Evolutionary conservation across 2,113 vertebrate species (phyloP).

Genomic region (Raphicerus campestris): DNA sequence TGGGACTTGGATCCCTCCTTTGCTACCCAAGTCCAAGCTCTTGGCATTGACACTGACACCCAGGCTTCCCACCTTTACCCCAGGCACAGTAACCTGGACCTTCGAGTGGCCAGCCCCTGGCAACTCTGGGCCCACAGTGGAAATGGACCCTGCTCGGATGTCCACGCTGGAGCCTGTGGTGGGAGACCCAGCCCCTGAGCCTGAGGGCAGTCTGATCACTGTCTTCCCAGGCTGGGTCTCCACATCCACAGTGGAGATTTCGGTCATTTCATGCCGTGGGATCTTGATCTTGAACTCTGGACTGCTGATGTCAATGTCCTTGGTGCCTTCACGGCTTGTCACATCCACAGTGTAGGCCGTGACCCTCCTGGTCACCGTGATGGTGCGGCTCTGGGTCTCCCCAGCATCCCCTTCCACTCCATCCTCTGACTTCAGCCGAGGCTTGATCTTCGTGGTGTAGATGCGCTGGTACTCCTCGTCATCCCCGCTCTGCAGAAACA

Average conservation of each 20-base stretch:
- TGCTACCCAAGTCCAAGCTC: constrained; percentile 51
- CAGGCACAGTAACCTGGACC: constrained; percentile 62
- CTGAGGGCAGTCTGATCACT: constrained; percentile 49
- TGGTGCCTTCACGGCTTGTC: constrained; percentile 79
- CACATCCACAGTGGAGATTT: constrained; percentile 60
- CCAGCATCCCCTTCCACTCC: constrained; percentile 81
- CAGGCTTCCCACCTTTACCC: constrained; percentile 40
- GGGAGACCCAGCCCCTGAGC: constrained; percentile 7
- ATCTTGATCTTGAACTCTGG: constrained; percentile 83
- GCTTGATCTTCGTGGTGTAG: constrained; percentile 95
- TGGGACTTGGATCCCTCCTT: background rate
- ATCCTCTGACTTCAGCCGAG: constrained; percentile 91
- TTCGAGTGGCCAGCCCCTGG: constrained; percentile 20
- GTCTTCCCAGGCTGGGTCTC: constrained; percentile 70
- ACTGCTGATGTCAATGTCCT: constrained; percentile 82
- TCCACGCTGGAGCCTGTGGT: background rate
- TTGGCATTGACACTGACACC: background rate
- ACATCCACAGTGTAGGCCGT: constrained; percentile 96
- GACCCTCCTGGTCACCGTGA: constrained; percentile 91
- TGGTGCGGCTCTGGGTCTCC: constrained; percentile 93
- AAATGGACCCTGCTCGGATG: background rate
- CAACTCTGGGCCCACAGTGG: constrained; percentile 45
- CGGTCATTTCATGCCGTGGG: constrained; percentile 79
- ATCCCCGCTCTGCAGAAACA: constrained; percentile 87
- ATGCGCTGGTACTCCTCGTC: constrained; percentile 94